Evolutionary conservation across 2,888 invertebrate genomes (phyloP), one percentile per base, ranked within the genome.

Genomic region (Drosophila formosana): DNA sequence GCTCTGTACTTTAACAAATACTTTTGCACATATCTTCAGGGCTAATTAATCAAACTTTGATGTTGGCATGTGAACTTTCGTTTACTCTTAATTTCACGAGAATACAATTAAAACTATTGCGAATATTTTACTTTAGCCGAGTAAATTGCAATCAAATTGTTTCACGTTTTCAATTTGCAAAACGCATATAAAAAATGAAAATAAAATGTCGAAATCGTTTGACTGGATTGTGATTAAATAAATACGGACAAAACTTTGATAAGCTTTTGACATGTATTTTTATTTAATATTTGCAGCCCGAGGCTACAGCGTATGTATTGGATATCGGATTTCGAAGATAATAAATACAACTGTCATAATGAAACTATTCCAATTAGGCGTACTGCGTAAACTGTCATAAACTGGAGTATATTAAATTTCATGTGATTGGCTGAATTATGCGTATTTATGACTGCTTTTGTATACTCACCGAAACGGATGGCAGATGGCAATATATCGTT

Each of bases 401-500:
- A 39, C 47, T 13, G 18, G 9, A 49, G 55, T 53, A 56, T 47
- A 64, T 64, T 64, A 50, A 50, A 56, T 64, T 25, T 50, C 56
- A 25, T n/a, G 32, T 64, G 32, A 56, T 64, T 64, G 39, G 26
- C 1, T 8, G n/a, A 37, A 58, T 37, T 47, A 47, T 18, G 26
- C 9, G 8, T 13, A 53, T 13, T 23, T 57, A 23, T 43, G 34
- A 25, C 8, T n/a, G 7, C n/a, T 3, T 28, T 58, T 4, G n/a
- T 50, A 3, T 30, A 88, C 91, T 90, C 78, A 92, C 92, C 92
- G 90, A 72, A 98, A 96, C 0, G 98, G 98, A 89, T 96, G 95
- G 88, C 97, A 97, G 81, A 97, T 97, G 4, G 97, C 97, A 39
- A 97, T 95, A 90, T 97, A 98, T 71, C 98, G 94, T 91, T 98